Conservation (phyloP, 2,888 invertebrate genomes). For the Microchrysa polita region DNA sequence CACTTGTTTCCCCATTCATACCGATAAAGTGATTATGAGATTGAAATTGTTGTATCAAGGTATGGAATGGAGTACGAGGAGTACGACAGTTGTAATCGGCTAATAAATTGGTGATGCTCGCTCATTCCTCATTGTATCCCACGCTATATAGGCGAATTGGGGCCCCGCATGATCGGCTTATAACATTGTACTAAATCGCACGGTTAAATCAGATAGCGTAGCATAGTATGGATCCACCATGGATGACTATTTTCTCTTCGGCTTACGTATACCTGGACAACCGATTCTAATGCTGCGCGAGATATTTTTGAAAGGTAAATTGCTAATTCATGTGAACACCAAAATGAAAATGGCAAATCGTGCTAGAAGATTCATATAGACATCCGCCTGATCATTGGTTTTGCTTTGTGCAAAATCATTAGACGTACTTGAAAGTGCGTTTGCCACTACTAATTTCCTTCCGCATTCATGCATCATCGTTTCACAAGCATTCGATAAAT, state of each 20-base stretch:
- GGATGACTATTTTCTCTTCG: slow-evolving; percentile 4
- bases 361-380: neutral
- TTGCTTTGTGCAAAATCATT: slow-evolving; percentile 2
- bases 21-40: slow-evolving; percentile 15
- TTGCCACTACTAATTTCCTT: neutral
- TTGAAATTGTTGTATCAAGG: neutral
- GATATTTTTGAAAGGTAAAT: neutral
- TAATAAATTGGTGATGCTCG: slow-evolving; percentile 1
- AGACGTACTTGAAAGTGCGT: slow-evolving; percentile 11
- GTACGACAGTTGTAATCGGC: slow-evolving; percentile 21
- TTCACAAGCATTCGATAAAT: neutral
- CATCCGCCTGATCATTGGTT: neutral
- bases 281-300: neutral
- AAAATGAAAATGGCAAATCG: neutral
- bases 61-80: neutral
- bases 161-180: slow-evolving; percentile 2
- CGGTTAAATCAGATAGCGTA: neutral
- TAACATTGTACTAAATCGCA: slow-evolving; percentile 6
- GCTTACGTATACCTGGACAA: neutral
- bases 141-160: neutral
- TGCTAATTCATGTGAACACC: neutral
- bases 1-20: slow-evolving; percentile 2
- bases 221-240: neutral
- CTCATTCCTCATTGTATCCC: neutral
- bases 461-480: neutral